These are phyloP conservation scores for Sminthurinus aureus DNA, from an alignment of 2,888 invertebrate genomes.

Conservation along the genomic window DNA sequence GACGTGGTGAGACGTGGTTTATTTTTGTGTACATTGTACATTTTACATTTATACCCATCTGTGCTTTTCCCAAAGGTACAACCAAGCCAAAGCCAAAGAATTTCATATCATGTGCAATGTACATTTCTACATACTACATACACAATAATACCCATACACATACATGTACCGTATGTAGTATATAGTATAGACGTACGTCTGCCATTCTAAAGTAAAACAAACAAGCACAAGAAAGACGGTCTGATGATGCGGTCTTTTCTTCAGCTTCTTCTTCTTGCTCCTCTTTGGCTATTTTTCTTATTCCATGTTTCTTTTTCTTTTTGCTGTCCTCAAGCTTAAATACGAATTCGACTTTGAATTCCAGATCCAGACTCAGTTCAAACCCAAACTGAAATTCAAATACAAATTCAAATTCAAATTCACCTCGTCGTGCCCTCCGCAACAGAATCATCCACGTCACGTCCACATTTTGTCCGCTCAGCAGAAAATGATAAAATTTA, in stretches of 20 bases:
- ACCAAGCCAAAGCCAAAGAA: no score
- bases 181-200: no score
- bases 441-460: slow-evolving; percentile 12
- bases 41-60: background rate
- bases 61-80: background rate
- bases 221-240: background rate
- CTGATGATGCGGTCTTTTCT: slow-evolving; percentile 15
- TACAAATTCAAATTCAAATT: background rate
- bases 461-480: background rate
- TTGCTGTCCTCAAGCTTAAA: background rate
- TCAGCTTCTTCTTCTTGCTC: background rate
- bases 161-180: no score
- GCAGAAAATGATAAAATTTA: slow-evolving; percentile 22
- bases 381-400: no score
- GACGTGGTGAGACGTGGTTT: background rate
- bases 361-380: no score
- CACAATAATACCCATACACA: no score
- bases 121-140: no score
- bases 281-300: background rate
- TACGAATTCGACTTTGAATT: no score
- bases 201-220: background rate
- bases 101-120: no score
- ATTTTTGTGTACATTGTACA: background rate
- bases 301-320: background rate
- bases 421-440: background rate